A percentile compares a stretch with the other conserved stretches of the same genome.
phyloP scores from a whole-genome alignment of 2,113 vertebrate genomes.

The Cyanoderma ruficeps region DNA sequence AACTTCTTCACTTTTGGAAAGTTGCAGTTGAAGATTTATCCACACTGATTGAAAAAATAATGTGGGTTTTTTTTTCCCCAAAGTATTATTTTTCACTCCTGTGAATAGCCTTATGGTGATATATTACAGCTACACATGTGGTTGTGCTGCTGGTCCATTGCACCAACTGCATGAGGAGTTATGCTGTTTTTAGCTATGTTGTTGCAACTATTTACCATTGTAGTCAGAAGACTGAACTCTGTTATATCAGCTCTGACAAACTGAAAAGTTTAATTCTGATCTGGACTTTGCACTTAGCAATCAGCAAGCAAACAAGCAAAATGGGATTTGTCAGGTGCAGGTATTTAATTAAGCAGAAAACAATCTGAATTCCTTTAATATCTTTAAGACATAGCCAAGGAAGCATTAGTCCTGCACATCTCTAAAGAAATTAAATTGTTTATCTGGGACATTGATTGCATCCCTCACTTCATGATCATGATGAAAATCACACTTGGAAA shows the following conservation, averaged over 20 bases:
- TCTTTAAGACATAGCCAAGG: neutral
- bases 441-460: neutral
- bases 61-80: accelerated
- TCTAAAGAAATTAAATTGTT: neutral
- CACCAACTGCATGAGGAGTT: neutral
- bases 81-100: neutral
- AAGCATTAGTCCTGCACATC: neutral
- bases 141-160: neutral
- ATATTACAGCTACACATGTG: neutral
- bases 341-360: neutral
- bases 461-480: neutral
- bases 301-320: neutral
- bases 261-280: neutral
- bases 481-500: neutral
- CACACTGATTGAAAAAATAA: neutral
- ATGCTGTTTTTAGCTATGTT: neutral
- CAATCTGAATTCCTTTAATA: neutral
- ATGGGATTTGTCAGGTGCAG: neutral
- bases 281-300: neutral
- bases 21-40: neutral
- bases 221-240: neutral
- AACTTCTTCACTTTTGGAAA: neutral
- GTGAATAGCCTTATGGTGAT: neutral
- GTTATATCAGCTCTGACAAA: neutral
- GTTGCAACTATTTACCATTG: neutral